Evolutionary conservation across 2,797 vertebrate species (phyloP).

Genomic region (Serranus cabrilla): DNA sequence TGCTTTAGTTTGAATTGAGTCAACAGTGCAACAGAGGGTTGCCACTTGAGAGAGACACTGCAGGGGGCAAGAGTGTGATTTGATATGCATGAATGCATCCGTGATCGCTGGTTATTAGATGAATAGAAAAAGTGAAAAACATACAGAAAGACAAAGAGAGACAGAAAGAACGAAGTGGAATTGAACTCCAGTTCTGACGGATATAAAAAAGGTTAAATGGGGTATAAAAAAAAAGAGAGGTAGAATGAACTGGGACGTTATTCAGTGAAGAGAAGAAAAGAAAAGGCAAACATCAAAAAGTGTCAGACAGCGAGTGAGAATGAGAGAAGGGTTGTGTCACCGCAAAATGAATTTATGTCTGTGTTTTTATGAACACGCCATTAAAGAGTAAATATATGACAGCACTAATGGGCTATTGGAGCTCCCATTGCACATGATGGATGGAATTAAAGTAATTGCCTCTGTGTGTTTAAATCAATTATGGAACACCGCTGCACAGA

Average conservation of each 20-base stretch:
- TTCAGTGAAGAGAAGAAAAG: background rate
- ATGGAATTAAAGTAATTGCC: slow-evolving; percentile 82
- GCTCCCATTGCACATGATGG: slow-evolving; percentile 74
- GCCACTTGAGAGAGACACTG: slow-evolving; percentile 24
- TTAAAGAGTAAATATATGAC: slow-evolving; percentile 81
- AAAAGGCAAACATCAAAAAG: slow-evolving; percentile 7
- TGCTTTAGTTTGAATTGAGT: slow-evolving; percentile 27
- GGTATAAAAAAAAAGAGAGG: background rate
- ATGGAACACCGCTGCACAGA: slow-evolving; percentile 50
- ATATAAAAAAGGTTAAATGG: slow-evolving; percentile 4
- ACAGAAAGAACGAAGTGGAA: background rate
- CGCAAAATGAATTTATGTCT: slow-evolving; percentile 54
- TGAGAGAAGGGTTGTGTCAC: slow-evolving; percentile 32
- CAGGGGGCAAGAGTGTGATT: slow-evolving; percentile 26
- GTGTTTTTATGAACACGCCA: slow-evolving; percentile 71
- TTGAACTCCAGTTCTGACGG: slow-evolving; percentile 9
- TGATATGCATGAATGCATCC: slow-evolving; percentile 37
- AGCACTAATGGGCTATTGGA: slow-evolving; percentile 72
- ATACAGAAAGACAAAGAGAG: slow-evolving; percentile 4
- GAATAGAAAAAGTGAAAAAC: slow-evolving; percentile 6
- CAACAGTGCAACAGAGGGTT: background rate
- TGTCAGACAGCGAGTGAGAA: slow-evolving; percentile 6
- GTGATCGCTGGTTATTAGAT: slow-evolving; percentile 25
- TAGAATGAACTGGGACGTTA: background rate
- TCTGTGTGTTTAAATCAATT: slow-evolving; percentile 81